phyloP scores from a whole-genome alignment of 2,797 vertebrate species.

The Hypotaenidia philippensis region DNA sequence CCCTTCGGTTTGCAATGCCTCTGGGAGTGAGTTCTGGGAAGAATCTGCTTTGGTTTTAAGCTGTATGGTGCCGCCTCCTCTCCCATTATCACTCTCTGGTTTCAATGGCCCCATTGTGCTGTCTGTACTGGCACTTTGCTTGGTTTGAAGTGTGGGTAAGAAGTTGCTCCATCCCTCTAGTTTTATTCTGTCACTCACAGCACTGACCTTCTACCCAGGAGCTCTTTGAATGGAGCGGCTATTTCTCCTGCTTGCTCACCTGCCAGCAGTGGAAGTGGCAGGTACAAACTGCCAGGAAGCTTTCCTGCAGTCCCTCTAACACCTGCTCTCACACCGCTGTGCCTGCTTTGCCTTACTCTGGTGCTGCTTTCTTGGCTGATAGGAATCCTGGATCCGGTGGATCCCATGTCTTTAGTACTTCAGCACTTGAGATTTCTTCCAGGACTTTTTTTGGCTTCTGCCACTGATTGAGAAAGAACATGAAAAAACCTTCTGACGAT shows the following conservation, averaged over 20 bases:
- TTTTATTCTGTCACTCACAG: background rate
- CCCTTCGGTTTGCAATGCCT: slow-evolving; percentile 43
- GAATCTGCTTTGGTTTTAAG: slow-evolving; percentile 70
- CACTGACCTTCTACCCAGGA: background rate
- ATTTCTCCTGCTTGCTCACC: background rate
- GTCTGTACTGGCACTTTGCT: slow-evolving; percentile 27
- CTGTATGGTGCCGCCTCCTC: slow-evolving; percentile 61
- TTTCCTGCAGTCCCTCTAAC: background rate
- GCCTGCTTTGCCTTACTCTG: background rate
- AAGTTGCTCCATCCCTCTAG: slow-evolving; percentile 35
- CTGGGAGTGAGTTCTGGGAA: slow-evolving; percentile 66
- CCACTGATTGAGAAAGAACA: background rate
- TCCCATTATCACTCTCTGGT: slow-evolving; percentile 60
- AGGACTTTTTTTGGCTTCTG: background rate
- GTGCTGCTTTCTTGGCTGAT: background rate
- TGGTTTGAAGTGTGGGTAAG: slow-evolving; percentile 61
- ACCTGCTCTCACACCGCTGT: rapidly evolving
- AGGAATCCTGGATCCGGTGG: rapidly evolving
- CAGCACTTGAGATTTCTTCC: background rate
- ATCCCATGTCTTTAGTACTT: background rate
- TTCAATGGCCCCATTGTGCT: slow-evolving; percentile 70
- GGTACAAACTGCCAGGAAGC: background rate
- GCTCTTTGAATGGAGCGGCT: background rate
- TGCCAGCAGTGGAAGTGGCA: background rate
- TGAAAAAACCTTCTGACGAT: background rate